Percentiles rank a stretch among this genome's conserved stretches.
Evolutionary conservation across 2,113 vertebrate genomes (phyloP).

Genomic region (Merops nubicus): DNA sequence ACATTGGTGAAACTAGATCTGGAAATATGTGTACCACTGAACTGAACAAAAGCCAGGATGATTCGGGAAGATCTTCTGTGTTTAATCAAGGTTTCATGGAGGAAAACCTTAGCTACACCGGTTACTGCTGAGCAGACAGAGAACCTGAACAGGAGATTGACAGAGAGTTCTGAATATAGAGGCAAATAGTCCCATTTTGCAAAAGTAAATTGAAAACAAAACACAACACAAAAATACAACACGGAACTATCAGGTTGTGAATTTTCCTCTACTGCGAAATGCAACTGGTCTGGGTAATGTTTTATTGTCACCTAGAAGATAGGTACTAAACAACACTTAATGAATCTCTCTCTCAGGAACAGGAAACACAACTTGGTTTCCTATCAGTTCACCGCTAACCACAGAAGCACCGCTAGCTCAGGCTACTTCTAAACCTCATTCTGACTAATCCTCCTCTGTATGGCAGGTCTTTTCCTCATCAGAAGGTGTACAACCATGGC

Average conservation of each 20-base stretch:
- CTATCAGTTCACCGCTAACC: not conserved
- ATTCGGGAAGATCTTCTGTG: not conserved
- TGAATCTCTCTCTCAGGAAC: not conserved
- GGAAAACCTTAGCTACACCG: not conserved
- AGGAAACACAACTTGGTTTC: not conserved
- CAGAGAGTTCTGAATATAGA: not conserved
- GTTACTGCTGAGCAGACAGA: not conserved
- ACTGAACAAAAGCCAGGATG: not conserved
- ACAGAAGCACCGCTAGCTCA: not conserved
- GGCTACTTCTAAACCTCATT: not conserved
- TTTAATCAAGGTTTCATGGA: not conserved
- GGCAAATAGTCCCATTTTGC: not conserved
- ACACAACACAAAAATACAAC: not conserved
- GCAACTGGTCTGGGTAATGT: not conserved
- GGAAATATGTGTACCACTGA: not conserved
- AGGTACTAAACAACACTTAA: not conserved
- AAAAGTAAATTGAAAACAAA: not conserved
- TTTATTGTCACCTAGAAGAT: not conserved
- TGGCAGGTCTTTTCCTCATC: not conserved
- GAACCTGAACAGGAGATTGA: not conserved
- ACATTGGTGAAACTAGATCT: not conserved
- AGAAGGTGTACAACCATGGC: fast-evolving
- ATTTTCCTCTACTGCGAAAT: not conserved
- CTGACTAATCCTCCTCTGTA: not conserved
- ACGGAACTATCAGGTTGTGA: not conserved